Evolutionary conservation across 1,140 invertebrate genomes (phyloP).

Genomic region (Sycophila sp.): DNA sequence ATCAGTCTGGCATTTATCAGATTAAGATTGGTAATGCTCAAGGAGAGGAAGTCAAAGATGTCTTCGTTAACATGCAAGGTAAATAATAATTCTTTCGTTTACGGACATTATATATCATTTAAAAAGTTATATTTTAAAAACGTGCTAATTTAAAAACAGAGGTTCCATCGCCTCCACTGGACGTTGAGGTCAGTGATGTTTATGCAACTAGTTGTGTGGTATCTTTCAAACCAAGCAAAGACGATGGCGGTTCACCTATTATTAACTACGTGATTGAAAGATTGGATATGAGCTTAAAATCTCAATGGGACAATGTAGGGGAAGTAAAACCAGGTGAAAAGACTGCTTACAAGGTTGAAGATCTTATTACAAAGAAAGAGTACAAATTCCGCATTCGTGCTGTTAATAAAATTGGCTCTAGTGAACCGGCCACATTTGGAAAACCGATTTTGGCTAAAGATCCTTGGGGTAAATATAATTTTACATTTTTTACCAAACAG

Average conservation of each 20-base stretch:
- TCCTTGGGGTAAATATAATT: conserved; percentile 87
- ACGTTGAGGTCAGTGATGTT: conserved; percentile 91
- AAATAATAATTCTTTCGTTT: too few relatives aligned
- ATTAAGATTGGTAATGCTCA: conserved; percentile 88
- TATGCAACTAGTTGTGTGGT: conserved; percentile 93
- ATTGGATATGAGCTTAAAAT: conserved; percentile 88
- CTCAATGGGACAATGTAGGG: conserved; percentile 87
- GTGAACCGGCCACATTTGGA: conserved; percentile 87
- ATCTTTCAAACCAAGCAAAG: conserved; percentile 89
- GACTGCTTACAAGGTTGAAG: conserved; percentile 84
- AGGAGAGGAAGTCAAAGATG: conserved; percentile 86
- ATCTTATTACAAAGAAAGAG: conserved; percentile 86
- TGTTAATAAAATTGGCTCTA: conserved; percentile 89
- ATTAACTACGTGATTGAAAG: conserved; percentile 94
- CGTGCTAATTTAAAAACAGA: too few relatives aligned
- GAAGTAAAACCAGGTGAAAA: conserved; percentile 75
- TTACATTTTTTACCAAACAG: background rate
- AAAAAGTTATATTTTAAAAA: too few relatives aligned
- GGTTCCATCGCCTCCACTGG: conserved; percentile 85
- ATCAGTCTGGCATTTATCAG: conserved; percentile 84
- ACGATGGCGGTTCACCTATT: conserved; percentile 93
- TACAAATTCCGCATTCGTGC: conserved; percentile 96
- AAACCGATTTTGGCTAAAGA: conserved; percentile 94
- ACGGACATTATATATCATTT: too few relatives aligned
- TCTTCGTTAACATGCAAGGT: conserved; percentile 88